A percentile compares a stretch with the other conserved stretches of the same genome.
phyloP scores from a whole-genome alignment of 1,140 invertebrate genomes.

The Zaprionus vittiger region DNA sequence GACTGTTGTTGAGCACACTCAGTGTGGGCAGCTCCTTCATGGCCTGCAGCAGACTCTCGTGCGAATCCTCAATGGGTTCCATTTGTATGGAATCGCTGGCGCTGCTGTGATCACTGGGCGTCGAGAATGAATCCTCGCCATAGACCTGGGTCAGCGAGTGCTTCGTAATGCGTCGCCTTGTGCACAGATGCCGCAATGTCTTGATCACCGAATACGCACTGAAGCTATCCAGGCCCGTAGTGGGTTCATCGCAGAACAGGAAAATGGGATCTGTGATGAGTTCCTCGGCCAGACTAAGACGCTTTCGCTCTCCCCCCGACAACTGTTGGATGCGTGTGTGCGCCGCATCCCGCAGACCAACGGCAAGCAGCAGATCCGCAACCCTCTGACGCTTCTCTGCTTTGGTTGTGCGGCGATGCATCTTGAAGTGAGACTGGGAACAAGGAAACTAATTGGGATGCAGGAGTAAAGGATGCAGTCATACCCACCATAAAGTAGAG shows the following conservation, averaged over 20 bases:
- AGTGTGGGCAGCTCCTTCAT: constrained; percentile 68
- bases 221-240: constrained; percentile 93
- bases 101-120: constrained; percentile 62
- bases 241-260: constrained; percentile 93
- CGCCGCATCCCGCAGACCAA: constrained; percentile 89
- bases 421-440: constrained; percentile 86
- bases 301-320: constrained; percentile 95
- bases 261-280: constrained; percentile 91
- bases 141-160: constrained; percentile 71
- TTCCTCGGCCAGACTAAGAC: constrained; percentile 94
- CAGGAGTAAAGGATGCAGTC: constrained; percentile 14
- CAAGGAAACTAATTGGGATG: constrained; percentile 21
- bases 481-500: constrained; percentile 90
- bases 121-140: constrained; percentile 74
- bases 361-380: constrained; percentile 85
- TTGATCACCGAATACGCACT: constrained; percentile 90
- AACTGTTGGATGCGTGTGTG: constrained; percentile 88
- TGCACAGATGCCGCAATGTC: constrained; percentile 85
- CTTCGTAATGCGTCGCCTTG: constrained; percentile 63
- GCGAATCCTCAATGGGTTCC: constrained; percentile 58
- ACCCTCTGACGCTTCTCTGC: constrained; percentile 84
- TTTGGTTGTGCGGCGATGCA: constrained; percentile 85
- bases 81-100: constrained; percentile 72
- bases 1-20: constrained; percentile 63
- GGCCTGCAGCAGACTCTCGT: constrained; percentile 59